Conservation (phyloP, 1,140 invertebrate species). For the Drosophila simulans region DNA sequence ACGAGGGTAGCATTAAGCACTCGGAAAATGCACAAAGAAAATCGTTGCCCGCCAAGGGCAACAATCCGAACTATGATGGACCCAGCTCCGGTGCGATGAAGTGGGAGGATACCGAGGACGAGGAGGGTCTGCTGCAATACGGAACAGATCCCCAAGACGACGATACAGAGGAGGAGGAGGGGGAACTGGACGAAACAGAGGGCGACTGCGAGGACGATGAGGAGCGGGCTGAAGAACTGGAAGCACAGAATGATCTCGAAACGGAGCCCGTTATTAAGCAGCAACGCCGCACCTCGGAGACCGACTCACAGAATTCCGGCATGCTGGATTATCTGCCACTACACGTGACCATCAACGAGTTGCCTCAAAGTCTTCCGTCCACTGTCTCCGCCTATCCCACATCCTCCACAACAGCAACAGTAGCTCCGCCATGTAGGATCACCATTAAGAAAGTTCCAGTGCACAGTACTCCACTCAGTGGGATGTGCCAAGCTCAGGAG, state of each 20-base stretch:
- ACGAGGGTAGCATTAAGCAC: constrained; percentile 75
- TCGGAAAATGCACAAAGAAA: constrained; percentile 67
- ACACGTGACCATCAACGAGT: constrained; percentile 70
- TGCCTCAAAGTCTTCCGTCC: constrained; percentile 30
- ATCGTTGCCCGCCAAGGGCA: constrained; percentile 26
- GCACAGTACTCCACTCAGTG: constrained; percentile 20
- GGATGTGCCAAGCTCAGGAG: constrained; percentile 32
- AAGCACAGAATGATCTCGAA: constrained; percentile 20
- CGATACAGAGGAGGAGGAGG: constrained; percentile 38
- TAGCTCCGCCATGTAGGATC: constrained; percentile 56
- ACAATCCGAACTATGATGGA: constrained; percentile 12
- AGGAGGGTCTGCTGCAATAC: constrained; percentile 51
- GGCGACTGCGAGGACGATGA: constrained; percentile 25
- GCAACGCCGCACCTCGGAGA: constrained; percentile 55
- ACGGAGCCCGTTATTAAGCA: constrained; percentile 48
- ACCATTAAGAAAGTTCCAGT: constrained; percentile 69
- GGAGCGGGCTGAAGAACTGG: constrained; percentile 2
- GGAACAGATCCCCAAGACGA: constrained; percentile 18
- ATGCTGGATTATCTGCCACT: constrained; percentile 65
- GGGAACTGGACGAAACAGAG: constrained; percentile 17
- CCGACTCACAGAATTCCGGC: constrained; percentile 70
- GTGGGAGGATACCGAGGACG: constrained; percentile 70
- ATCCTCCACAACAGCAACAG: constrained; percentile 21
- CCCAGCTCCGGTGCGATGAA: constrained; percentile 19
- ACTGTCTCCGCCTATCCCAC: constrained; percentile 15